Evolutionary conservation across 2,797 vertebrate genomes (phyloP).

Genomic region (Melopsittacus undulatus): DNA sequence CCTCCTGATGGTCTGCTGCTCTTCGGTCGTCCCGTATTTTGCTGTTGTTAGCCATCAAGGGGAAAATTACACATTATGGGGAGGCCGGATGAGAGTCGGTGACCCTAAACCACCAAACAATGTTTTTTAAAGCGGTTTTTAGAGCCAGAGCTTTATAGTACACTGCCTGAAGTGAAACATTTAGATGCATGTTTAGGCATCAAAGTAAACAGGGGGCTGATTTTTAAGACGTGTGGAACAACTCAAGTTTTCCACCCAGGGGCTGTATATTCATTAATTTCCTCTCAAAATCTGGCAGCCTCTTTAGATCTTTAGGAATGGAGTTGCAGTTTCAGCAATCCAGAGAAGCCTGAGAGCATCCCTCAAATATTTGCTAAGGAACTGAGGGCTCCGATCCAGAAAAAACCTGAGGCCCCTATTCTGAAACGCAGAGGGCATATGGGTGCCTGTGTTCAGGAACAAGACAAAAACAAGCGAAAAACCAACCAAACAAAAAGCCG

Average conservation of each 20-base stretch:
- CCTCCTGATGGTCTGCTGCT: background rate
- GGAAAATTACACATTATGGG: background rate
- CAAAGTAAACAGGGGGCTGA: slow-evolving; percentile 1
- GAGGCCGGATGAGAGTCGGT: background rate
- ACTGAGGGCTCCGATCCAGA: background rate
- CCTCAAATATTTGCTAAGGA: background rate
- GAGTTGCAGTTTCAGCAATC: background rate
- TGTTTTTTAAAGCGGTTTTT: background rate
- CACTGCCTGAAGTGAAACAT: background rate
- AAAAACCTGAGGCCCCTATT: background rate
- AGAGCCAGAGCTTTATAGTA: background rate
- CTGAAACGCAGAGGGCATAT: background rate
- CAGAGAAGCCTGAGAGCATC: background rate
- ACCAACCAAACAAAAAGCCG: background rate
- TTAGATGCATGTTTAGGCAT: background rate
- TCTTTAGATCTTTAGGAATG: background rate
- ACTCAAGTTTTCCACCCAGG: background rate
- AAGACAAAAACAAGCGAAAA: background rate
- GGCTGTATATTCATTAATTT: background rate
- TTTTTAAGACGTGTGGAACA: slow-evolving; percentile 1
- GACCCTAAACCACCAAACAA: background rate
- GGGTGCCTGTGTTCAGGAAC: background rate
- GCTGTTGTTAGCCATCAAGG: background rate
- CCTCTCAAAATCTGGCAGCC: background rate
- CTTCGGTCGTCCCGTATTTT: background rate